Evolutionary conservation across 2,797 vertebrate genomes (phyloP).

Genomic region (Alcedo quadribrachys): DNA sequence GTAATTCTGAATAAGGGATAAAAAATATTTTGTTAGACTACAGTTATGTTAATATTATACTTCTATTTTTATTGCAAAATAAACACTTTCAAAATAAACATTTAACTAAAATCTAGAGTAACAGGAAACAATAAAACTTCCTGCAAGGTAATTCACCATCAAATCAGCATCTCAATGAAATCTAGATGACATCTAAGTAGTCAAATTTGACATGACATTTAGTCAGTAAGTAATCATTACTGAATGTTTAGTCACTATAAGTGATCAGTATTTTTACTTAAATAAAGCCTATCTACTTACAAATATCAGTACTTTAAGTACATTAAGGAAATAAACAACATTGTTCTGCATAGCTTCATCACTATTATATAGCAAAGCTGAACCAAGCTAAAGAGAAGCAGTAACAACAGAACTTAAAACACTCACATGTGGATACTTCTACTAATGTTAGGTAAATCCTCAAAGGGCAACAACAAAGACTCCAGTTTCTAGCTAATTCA

Average conservation of each 20-base stretch:
- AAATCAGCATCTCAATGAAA: not conserved
- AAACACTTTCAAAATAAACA: conserved; percentile 2
- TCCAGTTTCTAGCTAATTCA: not conserved
- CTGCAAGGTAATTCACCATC: not conserved
- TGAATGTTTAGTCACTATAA: not conserved
- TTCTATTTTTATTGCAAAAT: conserved; percentile 4
- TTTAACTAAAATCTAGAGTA: not conserved
- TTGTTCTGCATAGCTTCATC: not conserved
- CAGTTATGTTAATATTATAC: not conserved
- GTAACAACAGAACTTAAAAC: not conserved
- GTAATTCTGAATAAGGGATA: not conserved
- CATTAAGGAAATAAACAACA: not conserved
- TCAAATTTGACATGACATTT: not conserved
- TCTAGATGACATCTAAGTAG: not conserved
- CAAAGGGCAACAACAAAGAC: not conserved
- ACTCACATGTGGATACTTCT: not conserved
- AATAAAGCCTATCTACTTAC: not conserved
- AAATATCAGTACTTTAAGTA: not conserved
- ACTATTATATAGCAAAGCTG: not conserved
- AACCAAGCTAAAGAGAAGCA: not conserved
- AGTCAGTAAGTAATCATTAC: not conserved
- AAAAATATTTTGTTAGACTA: not conserved
- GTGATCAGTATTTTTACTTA: not conserved
- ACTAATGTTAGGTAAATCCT: too few relatives aligned
- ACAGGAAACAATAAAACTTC: not conserved